Base-by-base conservation (phyloP, 30 jellyfish, hydroid and myxozoan genomes). In the Rhopilema esculentum region DNA sequence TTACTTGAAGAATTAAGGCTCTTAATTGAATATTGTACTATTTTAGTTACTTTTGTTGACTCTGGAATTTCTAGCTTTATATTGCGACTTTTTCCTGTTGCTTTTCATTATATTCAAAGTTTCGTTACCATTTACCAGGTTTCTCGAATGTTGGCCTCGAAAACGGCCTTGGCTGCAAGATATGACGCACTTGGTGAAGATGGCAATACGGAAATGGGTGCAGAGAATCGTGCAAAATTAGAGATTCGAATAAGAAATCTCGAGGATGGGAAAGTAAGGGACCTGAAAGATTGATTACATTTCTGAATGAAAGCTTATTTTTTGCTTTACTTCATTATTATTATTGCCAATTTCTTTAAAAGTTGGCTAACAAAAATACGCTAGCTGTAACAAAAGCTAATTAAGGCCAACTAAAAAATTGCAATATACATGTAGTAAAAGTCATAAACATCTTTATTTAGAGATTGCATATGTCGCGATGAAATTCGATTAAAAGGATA, bases 171-270 rank as follows among this genome's bases (percentile, higher is more conserved):
- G 66, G 99, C 99, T 0, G 79, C 88, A 0, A 70, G 99, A 49
- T 96, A 89, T 72, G 99, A 96, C 79, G 99, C 99, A 26, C 94
- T 96, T 67, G 98, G 97, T 20, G 99, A 96, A 25, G 98, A 96
- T 22, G 91, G 92, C 9, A 68, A 66, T 74, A 86, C 91, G 21
- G 99, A 95, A 28, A 90, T 95, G 97, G 97, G 97, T 25, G 70
- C 91, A 27, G 94, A 91, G 31, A 90, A 90, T 80, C 87, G 99
- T 21, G 97, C 99, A 1, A 77, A 77, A 50, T 91, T 95, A 1
- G 99, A 95, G 83, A 67, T 96, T 33, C 63, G 99, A 69, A 76
- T 95, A 32, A 89, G 97, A 80, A 62, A 66, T 30, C 70, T 90
- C 7, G 99, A 95, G 77, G 96, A 86, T 24, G 98, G 97, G 27